phyloP scores from a whole-genome alignment of 1,140 invertebrate species.

The Cecropterus lyciades region DNA sequence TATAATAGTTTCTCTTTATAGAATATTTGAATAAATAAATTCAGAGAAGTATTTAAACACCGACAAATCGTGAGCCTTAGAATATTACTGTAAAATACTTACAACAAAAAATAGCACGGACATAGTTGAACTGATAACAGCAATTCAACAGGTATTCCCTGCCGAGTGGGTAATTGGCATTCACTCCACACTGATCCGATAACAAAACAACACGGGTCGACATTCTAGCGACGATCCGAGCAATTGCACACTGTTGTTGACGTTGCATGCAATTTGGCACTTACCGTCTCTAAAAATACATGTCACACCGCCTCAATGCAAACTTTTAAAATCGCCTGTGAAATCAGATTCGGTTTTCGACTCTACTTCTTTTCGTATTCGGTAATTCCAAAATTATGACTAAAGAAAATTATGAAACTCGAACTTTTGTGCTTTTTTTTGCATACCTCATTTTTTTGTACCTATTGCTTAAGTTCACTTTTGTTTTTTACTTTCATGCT shows the following conservation, averaged over 20 bases:
- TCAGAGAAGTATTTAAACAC: too few species aligned
- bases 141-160: slow-evolving; percentile 15
- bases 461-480: too few species aligned
- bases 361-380: too few species aligned
- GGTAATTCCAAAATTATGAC: too few species aligned
- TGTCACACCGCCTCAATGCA: neutral
- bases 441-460: too few species aligned
- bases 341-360: neutral
- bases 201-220: slow-evolving; percentile 13
- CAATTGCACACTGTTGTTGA: slow-evolving; percentile 5
- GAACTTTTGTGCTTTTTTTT: too few species aligned
- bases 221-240: slow-evolving; percentile 5
- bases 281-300: slow-evolving; percentile 2
- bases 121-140: slow-evolving; percentile 2
- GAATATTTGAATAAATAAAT: too few species aligned
- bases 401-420: too few species aligned
- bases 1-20: too few species aligned
- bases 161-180: slow-evolving; percentile 12
- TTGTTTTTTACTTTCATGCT: too few species aligned
- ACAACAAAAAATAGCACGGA: neutral
- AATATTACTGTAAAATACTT: too few species aligned
- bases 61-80: too few species aligned
- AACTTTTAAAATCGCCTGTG: neutral
- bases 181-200: slow-evolving; percentile 9
- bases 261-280: slow-evolving; percentile 2